Conservation (phyloP, 2,113 vertebrate species). For the Menura novaehollandiae region DNA sequence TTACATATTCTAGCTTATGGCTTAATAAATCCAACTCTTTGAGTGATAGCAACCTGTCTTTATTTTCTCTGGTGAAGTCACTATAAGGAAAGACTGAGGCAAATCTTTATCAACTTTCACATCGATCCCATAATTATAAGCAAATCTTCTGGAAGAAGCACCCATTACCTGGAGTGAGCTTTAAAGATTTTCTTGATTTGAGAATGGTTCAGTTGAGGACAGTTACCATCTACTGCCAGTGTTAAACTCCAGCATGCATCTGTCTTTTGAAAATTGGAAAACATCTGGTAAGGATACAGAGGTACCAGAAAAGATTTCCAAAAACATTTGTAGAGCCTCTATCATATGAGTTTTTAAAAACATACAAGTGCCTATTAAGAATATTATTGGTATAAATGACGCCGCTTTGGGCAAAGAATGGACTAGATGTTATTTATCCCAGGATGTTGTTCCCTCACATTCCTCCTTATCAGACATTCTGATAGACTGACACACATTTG, state of each 20-base stretch:
- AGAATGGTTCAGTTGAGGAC: background rate
- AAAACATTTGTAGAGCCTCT: background rate
- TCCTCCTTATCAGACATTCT: background rate
- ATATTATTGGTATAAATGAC: background rate
- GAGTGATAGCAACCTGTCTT: background rate
- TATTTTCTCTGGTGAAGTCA: background rate
- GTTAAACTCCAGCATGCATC: background rate
- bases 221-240: background rate
- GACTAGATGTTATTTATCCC: background rate
- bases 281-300: background rate
- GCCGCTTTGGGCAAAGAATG: background rate
- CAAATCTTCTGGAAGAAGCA: background rate
- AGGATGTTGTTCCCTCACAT: background rate
- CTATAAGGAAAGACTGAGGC: background rate
- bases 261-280: background rate
- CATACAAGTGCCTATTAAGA: background rate
- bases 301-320: background rate
- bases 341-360: background rate
- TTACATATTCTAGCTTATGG: background rate
- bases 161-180: background rate
- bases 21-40: background rate
- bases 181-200: background rate
- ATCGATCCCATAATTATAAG: background rate
- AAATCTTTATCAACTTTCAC: background rate
- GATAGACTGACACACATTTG: background rate